Evolutionary conservation across 2,888 invertebrate species (phyloP), one percentile per base, ranked within the genome.

Genomic region (Microchrysa polita): DNA sequence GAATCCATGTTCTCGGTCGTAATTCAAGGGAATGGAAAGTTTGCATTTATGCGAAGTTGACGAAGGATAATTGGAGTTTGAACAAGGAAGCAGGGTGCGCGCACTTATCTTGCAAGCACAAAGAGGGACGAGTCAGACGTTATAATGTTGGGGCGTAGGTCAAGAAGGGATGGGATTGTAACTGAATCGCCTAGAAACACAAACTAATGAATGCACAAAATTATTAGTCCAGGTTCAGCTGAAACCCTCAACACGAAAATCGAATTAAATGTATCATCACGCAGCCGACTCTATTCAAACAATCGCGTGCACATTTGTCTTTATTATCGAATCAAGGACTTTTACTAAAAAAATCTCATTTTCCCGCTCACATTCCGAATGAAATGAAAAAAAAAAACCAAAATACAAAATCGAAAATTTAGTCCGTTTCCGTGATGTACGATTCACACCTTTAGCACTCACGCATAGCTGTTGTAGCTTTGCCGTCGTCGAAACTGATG

Each of bases 41-140:
- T 67, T 69, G 55, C 69, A 69, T 69, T 69, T 67, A 67, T 69
- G 53, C 52, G 52, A 69, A 55, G 20, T 65, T 48, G 16, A 12
- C 18, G 14, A 57, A 20, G 69, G 40, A 55, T 20, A 67, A 23
- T 18, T 34, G 18, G 55, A 10, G 53, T 22, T 12, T 7, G 27
- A 27, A n/a, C 5, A 48, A 10, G 48, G 48, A 10, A n/a, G 48
- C n/a, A n/a, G 69, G 18, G 18, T 16, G 53, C 55, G 55, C 53
- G 34, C 69, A 55, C 55, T n/a, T 40, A n/a, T 48, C 48, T 48
- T 48, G 10, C 27, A 7, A 34, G 12, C 48, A 48, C 48, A n/a
- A n/a, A n/a, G n/a, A 7, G 4, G 48, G 14, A 48, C 48, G 27
- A 34, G 27, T 7, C 27, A 34, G 27, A 34, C 27, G 27, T 34